Evolutionary conservation across 2,113 vertebrate genomes (phyloP).

Genomic region (Psilopsiagon aymara): DNA sequence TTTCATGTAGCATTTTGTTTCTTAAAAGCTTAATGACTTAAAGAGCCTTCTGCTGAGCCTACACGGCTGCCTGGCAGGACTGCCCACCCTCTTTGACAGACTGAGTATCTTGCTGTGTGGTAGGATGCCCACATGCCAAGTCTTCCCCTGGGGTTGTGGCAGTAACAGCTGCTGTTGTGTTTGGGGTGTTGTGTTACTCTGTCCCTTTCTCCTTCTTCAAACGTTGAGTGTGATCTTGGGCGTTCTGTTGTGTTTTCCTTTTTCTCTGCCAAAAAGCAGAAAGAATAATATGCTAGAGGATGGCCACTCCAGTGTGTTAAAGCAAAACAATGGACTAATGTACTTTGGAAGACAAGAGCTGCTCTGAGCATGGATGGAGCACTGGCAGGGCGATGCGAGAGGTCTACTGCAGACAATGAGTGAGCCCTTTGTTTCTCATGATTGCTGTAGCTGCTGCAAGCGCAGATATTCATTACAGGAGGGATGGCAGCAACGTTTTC

Average conservation of each 20-base stretch:
- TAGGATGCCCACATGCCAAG: accelerated
- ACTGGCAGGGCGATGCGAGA: not conserved
- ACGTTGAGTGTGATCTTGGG: not conserved
- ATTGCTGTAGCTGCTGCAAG: not conserved
- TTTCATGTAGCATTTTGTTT: not conserved
- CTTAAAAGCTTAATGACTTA: not conserved
- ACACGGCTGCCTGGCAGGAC: not conserved
- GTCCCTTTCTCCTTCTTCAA: not conserved
- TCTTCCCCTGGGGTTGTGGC: not conserved
- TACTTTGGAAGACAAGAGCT: not conserved
- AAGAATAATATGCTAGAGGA: not conserved
- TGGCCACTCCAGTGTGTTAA: constrained; percentile 33
- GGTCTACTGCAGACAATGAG: not conserved
- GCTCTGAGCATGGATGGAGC: not conserved
- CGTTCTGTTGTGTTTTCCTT: not conserved
- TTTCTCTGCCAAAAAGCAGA: constrained; percentile 13
- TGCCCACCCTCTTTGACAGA: not conserved
- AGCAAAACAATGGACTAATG: constrained; percentile 43
- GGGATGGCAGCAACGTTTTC: not conserved
- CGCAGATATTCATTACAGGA: not conserved
- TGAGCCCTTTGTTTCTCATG: not conserved
- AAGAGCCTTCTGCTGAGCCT: not conserved
- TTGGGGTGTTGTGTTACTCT: not conserved
- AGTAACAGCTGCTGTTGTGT: accelerated
- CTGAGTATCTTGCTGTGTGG: not conserved